A percentile compares a stretch with the other conserved stretches of the same genome.
Conservation (phyloP, 2,888 invertebrate species). For the Drosophila tripunctata region DNA sequence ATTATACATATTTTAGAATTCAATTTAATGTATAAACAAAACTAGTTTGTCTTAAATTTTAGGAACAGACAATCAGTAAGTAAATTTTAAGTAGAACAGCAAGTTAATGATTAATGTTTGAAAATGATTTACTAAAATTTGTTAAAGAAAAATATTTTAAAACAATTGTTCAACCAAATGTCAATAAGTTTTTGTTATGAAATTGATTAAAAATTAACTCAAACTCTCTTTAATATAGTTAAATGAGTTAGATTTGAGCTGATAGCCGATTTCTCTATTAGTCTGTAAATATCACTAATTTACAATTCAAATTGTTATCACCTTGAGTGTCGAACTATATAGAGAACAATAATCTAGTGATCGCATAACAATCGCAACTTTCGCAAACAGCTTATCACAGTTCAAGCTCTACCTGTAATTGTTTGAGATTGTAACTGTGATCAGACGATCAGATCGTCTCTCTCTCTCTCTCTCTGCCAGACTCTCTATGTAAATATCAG, state of each 20-base stretch:
- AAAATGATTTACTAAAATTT: neutral
- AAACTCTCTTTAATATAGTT: no score
- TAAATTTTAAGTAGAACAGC: constrained; percentile 17
- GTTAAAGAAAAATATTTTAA: neutral
- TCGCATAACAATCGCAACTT: constrained; percentile 23
- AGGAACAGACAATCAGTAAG: neutral
- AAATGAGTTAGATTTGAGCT: neutral
- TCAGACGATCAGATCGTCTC: constrained; percentile 2
- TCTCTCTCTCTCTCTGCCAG: neutral
- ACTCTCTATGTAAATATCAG: constrained; percentile 40
- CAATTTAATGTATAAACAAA: constrained; percentile 1
- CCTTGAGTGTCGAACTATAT: constrained; percentile 28
- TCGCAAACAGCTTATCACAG: constrained; percentile 29
- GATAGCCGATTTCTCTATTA: constrained; percentile 2
- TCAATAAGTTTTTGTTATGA: no score
- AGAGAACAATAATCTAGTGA: constrained; percentile 22
- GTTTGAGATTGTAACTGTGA: constrained; percentile 4
- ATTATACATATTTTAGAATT: neutral
- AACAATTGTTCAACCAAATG: no score
- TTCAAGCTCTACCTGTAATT: constrained; percentile 23
- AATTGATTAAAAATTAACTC: no score
- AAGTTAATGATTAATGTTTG: constrained; percentile 17
- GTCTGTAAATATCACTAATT: constrained; percentile 16
- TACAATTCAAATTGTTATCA: constrained; percentile 29
- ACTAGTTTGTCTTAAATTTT: neutral